Percentiles rank a stretch among this genome's conserved stretches.
Conservation (phyloP, 1,140 invertebrate genomes). For the Hypsibius dujardini region DNA sequence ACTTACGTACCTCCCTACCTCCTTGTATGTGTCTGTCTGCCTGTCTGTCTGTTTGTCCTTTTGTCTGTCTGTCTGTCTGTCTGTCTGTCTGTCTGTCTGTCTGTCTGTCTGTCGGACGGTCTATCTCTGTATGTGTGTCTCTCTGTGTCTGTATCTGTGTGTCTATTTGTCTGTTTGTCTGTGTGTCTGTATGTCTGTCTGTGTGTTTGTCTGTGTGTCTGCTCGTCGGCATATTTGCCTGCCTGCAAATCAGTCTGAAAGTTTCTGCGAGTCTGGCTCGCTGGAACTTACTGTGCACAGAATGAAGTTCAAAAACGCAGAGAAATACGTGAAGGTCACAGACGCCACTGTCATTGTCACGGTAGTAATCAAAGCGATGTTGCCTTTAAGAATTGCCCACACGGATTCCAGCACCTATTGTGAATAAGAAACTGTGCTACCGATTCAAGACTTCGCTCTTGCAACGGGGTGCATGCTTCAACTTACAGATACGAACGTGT, state of each 20-base stretch:
- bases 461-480: not conserved
- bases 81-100: too few relatives aligned
- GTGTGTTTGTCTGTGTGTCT: too few relatives aligned
- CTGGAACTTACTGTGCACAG: slow-evolving; percentile 57
- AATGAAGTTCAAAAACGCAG: slow-evolving; percentile 77
- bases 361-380: slow-evolving; percentile 70
- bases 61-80: too few relatives aligned
- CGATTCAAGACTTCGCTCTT: not conserved
- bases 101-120: too few relatives aligned
- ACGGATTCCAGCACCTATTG: slow-evolving; percentile 54
- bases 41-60: too few relatives aligned
- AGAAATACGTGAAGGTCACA: slow-evolving; percentile 69
- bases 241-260: not conserved
- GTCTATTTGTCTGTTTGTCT: too few relatives aligned
- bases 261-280: not conserved
- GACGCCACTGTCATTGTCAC: slow-evolving; percentile 67
- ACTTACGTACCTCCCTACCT: too few relatives aligned
- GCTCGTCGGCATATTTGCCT: too few relatives aligned
- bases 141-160: too few relatives aligned
- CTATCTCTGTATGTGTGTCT: too few relatives aligned
- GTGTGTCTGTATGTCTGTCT: too few relatives aligned
- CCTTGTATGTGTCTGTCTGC: too few relatives aligned
- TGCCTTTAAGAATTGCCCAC: slow-evolving; percentile 79
- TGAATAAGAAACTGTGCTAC: slow-evolving; percentile 12
- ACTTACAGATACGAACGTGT: slow-evolving; percentile 61